Evolutionary conservation across 2,113 vertebrate genomes (phyloP).

Genomic region (Coptodon bakossiorum): DNA sequence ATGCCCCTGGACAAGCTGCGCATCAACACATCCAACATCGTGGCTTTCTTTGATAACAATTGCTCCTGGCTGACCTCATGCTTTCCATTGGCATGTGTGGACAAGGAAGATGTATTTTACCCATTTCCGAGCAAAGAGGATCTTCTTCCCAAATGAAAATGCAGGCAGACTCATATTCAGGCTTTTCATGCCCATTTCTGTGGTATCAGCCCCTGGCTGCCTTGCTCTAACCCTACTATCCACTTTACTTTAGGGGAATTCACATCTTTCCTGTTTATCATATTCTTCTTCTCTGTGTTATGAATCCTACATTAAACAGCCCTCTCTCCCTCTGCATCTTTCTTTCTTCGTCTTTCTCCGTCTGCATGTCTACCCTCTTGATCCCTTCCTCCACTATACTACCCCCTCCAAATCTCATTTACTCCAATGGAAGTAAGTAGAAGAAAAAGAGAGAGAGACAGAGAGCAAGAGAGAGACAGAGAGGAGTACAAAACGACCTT

Average conservation of each 20-base stretch:
- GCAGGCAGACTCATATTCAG: background rate
- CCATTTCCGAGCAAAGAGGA: conserved; percentile 9
- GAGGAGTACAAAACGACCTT: conserved; percentile 69
- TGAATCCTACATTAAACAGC: conserved; percentile 37
- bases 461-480: conserved; percentile 21
- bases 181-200: conserved; percentile 11
- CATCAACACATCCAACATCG: background rate
- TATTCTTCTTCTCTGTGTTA: conserved; percentile 20
- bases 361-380: conserved; percentile 56
- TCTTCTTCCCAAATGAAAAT: conserved; percentile 18
- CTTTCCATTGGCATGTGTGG: background rate
- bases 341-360: conserved; percentile 14
- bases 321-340: conserved; percentile 21
- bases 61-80: conserved; percentile 29
- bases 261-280: conserved; percentile 38
- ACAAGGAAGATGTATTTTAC: conserved; percentile 4
- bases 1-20: background rate
- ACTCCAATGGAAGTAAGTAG: conserved; percentile 59
- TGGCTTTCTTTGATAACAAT: conserved; percentile 29
- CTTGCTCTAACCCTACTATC: background rate
- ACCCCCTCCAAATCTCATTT: conserved; percentile 69
- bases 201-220: conserved; percentile 6
- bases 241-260: conserved; percentile 35
- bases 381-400: conserved; percentile 54
- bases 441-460: background rate